phyloP scores from a whole-genome alignment of 2,113 vertebrate genomes.

The Serinus canaria region DNA sequence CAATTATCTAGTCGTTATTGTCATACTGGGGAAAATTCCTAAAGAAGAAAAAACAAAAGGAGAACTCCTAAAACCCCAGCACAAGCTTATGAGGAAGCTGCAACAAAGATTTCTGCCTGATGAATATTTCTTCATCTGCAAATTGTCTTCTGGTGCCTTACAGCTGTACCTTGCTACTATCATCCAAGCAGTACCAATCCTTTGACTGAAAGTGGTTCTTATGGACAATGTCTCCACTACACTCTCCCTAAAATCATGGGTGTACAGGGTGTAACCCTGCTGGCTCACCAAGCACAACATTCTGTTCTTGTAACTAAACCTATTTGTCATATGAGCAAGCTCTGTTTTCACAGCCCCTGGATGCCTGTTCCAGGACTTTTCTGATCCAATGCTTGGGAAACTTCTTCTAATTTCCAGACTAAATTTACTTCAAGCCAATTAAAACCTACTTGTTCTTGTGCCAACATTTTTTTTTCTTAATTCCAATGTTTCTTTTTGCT shows the following conservation, averaged over 20 bases:
- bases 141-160: background rate
- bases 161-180: background rate
- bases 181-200: background rate
- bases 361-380: background rate
- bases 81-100: background rate
- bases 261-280: background rate
- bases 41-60: background rate
- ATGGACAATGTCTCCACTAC: background rate
- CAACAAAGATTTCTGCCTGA: background rate
- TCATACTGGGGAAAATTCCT: background rate
- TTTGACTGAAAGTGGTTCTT: background rate
- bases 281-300: background rate
- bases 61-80: background rate
- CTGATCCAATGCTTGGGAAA: constrained; percentile 30
- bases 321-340: background rate
- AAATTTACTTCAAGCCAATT: constrained; percentile 44
- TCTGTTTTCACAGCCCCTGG: constrained; percentile 21
- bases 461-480: constrained; percentile 11
- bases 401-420: constrained; percentile 45
- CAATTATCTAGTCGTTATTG: background rate
- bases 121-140: background rate
- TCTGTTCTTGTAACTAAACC: background rate
- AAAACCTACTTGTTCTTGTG: constrained; percentile 30
- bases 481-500: constrained; percentile 14
- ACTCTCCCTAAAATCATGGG: background rate